These are phyloP conservation scores for Prosopocoilus inquinatus DNA, from an alignment of 2,888 invertebrate genomes.

Conservation along the genomic window DNA sequence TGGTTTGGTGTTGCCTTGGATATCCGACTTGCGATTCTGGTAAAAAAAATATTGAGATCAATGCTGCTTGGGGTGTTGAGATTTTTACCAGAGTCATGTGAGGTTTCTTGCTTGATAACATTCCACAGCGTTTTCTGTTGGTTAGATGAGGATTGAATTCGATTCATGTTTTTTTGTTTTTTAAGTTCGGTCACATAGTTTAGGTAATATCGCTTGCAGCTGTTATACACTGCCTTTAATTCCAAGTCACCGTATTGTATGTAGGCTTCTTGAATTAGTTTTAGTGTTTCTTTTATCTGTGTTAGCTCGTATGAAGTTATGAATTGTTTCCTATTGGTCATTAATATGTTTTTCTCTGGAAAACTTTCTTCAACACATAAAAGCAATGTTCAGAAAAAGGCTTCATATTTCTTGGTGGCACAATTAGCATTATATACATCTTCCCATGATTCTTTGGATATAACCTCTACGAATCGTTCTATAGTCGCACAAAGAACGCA, in stretches of 20 bases:
- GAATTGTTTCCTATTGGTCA: too few species aligned
- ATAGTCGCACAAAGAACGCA: too few species aligned
- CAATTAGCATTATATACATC: background rate
- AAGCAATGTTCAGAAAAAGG: background rate
- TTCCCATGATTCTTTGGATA: background rate
- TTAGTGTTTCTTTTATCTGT: background rate
- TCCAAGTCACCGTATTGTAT: background rate
- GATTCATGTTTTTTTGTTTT: too few species aligned
- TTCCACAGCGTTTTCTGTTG: background rate
- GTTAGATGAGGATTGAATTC: background rate
- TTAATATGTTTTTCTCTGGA: background rate
- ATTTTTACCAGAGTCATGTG: background rate
- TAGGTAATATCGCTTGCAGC: background rate
- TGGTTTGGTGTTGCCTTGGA: background rate
- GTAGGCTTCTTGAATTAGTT: conserved; percentile 3
- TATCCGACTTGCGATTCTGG: too few species aligned
- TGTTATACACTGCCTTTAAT: background rate
- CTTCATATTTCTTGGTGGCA: background rate
- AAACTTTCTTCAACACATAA: background rate
- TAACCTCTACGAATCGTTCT: background rate
- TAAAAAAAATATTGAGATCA: background rate
- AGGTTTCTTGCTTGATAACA: background rate
- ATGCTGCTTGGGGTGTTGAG: background rate
- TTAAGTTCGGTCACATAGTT: background rate
- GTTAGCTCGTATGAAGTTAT: background rate